These are phyloP conservation scores for Brachionus koreanus DNA, from an alignment of 1,140 invertebrate genomes.

Conservation along the genomic window DNA sequence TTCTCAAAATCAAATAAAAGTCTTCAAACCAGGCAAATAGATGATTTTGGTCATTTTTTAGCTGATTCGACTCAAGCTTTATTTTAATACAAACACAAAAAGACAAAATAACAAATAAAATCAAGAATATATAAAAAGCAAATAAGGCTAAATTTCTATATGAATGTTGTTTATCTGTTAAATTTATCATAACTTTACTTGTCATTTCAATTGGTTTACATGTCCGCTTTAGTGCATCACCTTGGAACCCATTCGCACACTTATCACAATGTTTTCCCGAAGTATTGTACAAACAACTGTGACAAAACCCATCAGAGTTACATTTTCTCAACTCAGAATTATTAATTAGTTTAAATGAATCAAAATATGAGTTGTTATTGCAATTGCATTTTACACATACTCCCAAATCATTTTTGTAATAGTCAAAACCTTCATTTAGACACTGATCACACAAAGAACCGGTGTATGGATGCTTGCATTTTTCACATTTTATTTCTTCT, in stretches of 20 bases:
- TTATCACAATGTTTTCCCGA: conserved; percentile 46
- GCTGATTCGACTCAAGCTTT: background rate
- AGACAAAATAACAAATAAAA: background rate
- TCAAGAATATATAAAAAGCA: background rate
- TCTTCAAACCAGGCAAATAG: background rate
- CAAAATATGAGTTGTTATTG: conserved; percentile 22
- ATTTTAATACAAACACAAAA: background rate
- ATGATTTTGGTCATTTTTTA: background rate
- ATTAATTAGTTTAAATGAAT: background rate
- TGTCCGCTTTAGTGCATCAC: conserved; percentile 39
- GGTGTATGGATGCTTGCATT: background rate
- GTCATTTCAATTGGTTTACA: background rate
- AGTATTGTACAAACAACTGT: conserved; percentile 45
- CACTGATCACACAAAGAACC: conserved; percentile 3
- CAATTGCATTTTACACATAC: conserved; percentile 22
- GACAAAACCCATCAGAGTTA: conserved; percentile 46
- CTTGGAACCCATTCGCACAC: conserved; percentile 44
- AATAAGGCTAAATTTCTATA: conserved; percentile 1
- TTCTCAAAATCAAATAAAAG: background rate
- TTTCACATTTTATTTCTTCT: background rate
- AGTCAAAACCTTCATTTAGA: conserved; percentile 18
- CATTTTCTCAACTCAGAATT: conserved; percentile 42
- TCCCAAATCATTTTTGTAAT: conserved; percentile 18
- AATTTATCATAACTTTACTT: background rate
- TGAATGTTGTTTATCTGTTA: background rate